Base-by-base conservation (phyloP, 1,140 invertebrate species). In the Cyclina sinensis region DNA sequence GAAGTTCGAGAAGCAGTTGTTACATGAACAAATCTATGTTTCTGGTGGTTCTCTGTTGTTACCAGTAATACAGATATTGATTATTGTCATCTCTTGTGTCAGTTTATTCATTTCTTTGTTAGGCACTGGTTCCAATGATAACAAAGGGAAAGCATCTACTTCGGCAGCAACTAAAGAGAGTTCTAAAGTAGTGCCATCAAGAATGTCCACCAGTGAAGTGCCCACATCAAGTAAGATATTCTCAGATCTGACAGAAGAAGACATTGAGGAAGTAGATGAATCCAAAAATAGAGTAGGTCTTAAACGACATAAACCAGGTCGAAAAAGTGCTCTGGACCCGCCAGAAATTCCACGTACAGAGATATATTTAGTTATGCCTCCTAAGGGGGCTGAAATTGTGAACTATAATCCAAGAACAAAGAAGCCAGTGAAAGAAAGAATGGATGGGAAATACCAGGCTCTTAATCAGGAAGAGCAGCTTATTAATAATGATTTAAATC, bases 341-440 rank as follows among this genome's bases (percentile, higher is more conserved):
- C 81, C 54, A 1, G 83, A 68, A 30, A 39, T 43, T 39, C 85
- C 85, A 5, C 27, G 30, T 12, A 87, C 85, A 32, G 76, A 80
- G 32, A 80, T 87, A n/a, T 21, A 65, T 1, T 32, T 78, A 5
- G 85, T 87, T 21, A 87, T 87, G 85, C 85, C 85, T 0, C 85
- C 85, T 14, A 65, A 87, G 39, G 73, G 73, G 30, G 59, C 48
- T n/a, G 62, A 51, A 48, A 83, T 83, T 43, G 30, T 83, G 9
- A 83, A 83, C 46, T 70, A 68, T 70, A 51, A 46, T 11, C 21
- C 43, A 1, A 43, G 81, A 70, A n/a, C 18, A 24, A 83, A 83
- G 24, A 70, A 46, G 18, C 0, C 0, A 9, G 3, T n/a, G 3
- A 70, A 48, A 21, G 30, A 46, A 24, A 1, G 81, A 68, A 12